A percentile compares a stretch with the other conserved stretches of the same genome.
phyloP scores from a whole-genome alignment of 2,113 vertebrate species.

The Myiozetetes cayanensis region DNA sequence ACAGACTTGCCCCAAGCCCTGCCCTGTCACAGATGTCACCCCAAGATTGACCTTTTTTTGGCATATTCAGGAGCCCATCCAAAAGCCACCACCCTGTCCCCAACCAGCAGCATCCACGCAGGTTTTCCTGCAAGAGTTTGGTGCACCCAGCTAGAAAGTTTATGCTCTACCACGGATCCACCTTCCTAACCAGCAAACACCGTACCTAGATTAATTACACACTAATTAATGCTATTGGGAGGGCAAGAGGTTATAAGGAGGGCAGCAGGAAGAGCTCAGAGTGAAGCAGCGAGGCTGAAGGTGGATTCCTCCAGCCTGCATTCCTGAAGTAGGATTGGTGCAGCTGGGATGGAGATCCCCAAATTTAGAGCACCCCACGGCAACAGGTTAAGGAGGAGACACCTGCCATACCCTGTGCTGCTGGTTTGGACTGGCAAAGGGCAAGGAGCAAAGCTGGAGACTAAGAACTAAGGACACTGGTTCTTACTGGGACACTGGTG shows the following conservation, averaged over 20 bases:
- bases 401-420: neutral
- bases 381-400: neutral
- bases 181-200: neutral
- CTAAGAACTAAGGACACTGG: neutral
- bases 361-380: neutral
- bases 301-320: neutral
- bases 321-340: neutral
- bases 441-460: neutral
- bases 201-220: neutral
- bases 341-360: neutral
- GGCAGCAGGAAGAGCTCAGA: neutral
- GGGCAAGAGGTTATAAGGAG: neutral
- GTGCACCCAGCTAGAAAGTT: neutral
- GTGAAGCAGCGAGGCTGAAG: fast-evolving
- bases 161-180: neutral
- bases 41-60: neutral
- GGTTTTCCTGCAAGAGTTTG: neutral
- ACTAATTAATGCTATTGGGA: neutral
- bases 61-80: fast-evolving
- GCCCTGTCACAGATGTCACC: neutral
- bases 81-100: neutral
- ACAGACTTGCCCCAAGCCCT: neutral
- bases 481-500: fast-evolving
- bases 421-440: neutral
- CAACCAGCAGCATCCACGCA: neutral